These are phyloP conservation scores for Dione vanillae DNA, from an alignment of 2,888 invertebrate genomes.

Conservation along the genomic window DNA sequence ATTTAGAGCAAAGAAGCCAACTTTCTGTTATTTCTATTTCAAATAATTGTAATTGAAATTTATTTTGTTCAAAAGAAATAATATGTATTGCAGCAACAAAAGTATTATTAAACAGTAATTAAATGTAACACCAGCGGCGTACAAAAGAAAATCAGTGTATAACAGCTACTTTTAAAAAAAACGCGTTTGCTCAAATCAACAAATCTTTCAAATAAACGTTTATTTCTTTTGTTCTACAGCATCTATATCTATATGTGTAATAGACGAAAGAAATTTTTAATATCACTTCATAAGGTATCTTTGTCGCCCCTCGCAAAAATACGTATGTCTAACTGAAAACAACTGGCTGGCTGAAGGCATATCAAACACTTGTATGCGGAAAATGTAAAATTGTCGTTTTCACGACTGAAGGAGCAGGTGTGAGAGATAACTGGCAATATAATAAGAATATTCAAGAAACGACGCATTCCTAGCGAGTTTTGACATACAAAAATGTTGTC, in stretches of 20 bases:
- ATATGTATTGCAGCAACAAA: not conserved
- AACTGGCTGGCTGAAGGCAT: constrained; percentile 58
- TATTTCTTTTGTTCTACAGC: not conserved
- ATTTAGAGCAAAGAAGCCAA: not conserved
- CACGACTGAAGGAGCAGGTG: constrained; percentile 72
- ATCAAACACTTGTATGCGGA: constrained; percentile 69
- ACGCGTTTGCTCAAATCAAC: not conserved
- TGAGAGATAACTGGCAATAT: constrained; percentile 61
- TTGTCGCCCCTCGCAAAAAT: constrained; percentile 53
- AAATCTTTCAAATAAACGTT: not conserved
- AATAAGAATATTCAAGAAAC: constrained; percentile 64
- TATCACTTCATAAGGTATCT: constrained; percentile 45
- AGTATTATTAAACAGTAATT: not conserved
- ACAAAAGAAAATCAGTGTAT: not conserved
- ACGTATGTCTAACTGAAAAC: constrained; percentile 53
- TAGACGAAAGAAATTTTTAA: constrained; percentile 43
- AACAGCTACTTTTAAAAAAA: not conserved
- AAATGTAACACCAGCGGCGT: not conserved
- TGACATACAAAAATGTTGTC: constrained; percentile 33
- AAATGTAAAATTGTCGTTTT: constrained; percentile 80
- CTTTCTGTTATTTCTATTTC: not conserved
- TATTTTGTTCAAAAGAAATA: not conserved
- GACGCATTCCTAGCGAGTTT: constrained; percentile 57
- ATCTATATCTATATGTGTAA: not conserved
- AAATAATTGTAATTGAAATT: no score